A percentile compares a stretch with the other conserved stretches of the same genome.
Conservation (phyloP, 2,113 vertebrate species). For the Salvelinus sp. region DNA sequence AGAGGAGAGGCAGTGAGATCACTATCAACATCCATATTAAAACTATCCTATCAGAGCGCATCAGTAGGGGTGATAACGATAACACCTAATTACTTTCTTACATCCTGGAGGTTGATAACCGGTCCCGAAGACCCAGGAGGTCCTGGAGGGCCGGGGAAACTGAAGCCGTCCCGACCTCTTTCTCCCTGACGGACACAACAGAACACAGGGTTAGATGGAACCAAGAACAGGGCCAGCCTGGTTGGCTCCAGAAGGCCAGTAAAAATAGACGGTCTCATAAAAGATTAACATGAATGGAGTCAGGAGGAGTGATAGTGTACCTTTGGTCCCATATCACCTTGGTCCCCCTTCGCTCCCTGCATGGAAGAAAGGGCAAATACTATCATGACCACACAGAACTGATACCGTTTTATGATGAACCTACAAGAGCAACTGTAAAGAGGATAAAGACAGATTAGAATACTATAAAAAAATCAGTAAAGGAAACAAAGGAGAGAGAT, state of each 20-base stretch:
- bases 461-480: not conserved
- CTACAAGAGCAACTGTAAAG: not conserved
- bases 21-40: not conserved
- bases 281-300: not conserved
- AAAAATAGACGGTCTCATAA: too few species aligned
- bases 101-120: conserved; percentile 78
- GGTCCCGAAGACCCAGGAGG: conserved; percentile 84
- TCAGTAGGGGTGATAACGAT: not conserved
- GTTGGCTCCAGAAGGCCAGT: conserved; percentile 19
- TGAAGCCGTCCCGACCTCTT: conserved; percentile 76
- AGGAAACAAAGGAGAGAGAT: not conserved
- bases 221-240: not conserved
- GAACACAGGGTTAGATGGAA: not conserved
- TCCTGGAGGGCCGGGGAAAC: conserved; percentile 80
- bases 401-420: not conserved
- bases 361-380: conserved; percentile 3
- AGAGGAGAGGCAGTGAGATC: not conserved
- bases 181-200: conserved; percentile 78
- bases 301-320: conserved; percentile 60
- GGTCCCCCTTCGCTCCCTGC: conserved; percentile 84
- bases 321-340: conserved; percentile 85
- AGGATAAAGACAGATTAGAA: too few species aligned
- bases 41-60: not conserved
- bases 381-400: not conserved
- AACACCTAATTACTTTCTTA: conserved; percentile 58